Evolutionary conservation across 1,140 invertebrate species (phyloP).

Genomic region (Drosophila setifemur): DNA sequence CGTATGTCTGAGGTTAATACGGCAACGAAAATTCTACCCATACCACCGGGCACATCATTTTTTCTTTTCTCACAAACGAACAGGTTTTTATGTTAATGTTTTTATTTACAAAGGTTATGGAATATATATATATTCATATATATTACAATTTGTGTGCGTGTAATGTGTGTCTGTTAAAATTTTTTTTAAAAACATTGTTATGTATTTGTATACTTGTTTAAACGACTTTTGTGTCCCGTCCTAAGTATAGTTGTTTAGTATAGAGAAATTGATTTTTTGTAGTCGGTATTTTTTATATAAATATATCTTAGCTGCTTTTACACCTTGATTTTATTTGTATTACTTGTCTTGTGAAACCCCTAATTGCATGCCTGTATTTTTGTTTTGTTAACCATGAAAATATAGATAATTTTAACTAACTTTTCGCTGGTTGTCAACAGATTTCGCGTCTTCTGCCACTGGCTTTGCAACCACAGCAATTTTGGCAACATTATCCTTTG

Average conservation of each 20-base stretch:
- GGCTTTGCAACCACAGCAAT: slow-evolving; percentile 96
- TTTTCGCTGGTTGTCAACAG: slow-evolving; percentile 83
- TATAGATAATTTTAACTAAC: not conserved
- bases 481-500: slow-evolving; percentile 98
- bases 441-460: slow-evolving; percentile 98
- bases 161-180: slow-evolving; percentile 18
- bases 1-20: slow-evolving; percentile 94
- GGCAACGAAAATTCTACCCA: slow-evolving; percentile 94
- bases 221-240: slow-evolving; percentile 38
- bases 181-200: slow-evolving; percentile 18
- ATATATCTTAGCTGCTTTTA: slow-evolving; percentile 31
- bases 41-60: slow-evolving; percentile 96
- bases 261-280: slow-evolving; percentile 3
- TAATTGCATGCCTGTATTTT: slow-evolving; percentile 37
- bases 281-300: slow-evolving; percentile 17
- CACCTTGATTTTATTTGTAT: slow-evolving; percentile 8
- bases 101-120: slow-evolving; percentile 45
- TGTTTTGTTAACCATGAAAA: not conserved
- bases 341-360: slow-evolving; percentile 21
- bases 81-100: slow-evolving; percentile 86
- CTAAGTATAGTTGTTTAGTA: slow-evolving; percentile 26
- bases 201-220: slow-evolving; percentile 52
- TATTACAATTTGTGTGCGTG: slow-evolving; percentile 30
- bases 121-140: not conserved
- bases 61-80: slow-evolving; percentile 98